A percentile compares a stretch with the other conserved stretches of the same genome.
Evolutionary conservation across 2,797 vertebrate genomes (phyloP).

Genomic region (Parauchenoglanis ngamensis): DNA sequence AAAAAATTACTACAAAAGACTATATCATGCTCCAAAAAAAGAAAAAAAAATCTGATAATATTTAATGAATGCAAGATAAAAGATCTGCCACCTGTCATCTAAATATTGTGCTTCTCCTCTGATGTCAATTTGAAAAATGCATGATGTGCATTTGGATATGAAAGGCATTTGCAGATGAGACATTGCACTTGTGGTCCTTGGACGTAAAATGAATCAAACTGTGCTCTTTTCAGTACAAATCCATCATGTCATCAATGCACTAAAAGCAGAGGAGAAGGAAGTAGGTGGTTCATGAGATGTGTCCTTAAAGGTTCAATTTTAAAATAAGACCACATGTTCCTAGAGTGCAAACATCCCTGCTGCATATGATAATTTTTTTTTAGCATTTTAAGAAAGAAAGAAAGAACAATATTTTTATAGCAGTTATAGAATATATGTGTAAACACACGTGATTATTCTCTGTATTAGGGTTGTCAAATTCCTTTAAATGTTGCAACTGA

Average conservation of each 20-base stretch:
- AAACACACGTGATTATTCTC: not conserved
- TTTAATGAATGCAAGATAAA: constrained; percentile 13
- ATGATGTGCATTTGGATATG: constrained; percentile 35
- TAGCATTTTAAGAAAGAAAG: not conserved
- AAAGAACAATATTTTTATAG: not conserved
- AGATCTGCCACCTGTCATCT: not conserved
- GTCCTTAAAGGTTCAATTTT: not conserved
- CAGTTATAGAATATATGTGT: not conserved
- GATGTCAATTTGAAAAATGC: constrained; percentile 35
- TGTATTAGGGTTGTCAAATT: not conserved
- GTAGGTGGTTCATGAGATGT: not conserved
- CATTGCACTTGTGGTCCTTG: not conserved
- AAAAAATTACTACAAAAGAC: not conserved
- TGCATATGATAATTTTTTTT: not conserved
- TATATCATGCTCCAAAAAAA: not conserved
- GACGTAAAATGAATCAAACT: constrained; percentile 22
- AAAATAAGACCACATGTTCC: not conserved
- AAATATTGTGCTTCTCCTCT: constrained; percentile 5
- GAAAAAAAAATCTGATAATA: not conserved
- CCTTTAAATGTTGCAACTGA: not conserved
- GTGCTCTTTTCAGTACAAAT: constrained; percentile 8
- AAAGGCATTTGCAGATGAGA: constrained; percentile 38
- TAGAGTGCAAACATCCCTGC: not conserved
- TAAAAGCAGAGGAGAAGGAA: constrained; percentile 11
- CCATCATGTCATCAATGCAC: constrained; percentile 27